Evolutionary conservation across 2,888 invertebrate species (phyloP).

Genomic region (Yponomeuta evonymella): DNA sequence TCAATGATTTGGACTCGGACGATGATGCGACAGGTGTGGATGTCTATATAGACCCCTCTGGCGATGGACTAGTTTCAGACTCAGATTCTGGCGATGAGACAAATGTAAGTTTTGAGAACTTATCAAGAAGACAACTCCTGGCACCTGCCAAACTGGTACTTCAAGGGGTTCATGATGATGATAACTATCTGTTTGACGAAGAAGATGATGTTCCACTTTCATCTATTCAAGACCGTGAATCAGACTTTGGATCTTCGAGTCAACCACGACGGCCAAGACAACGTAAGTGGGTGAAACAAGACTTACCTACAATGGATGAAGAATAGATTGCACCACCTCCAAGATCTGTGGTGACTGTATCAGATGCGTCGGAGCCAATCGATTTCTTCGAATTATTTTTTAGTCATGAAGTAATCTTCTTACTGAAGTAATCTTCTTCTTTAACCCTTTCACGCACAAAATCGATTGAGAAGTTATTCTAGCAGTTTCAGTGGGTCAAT

Average conservation of each 20-base stretch:
- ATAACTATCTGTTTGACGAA: neutral
- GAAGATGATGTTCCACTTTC: constrained; percentile 13
- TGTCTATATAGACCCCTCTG: neutral
- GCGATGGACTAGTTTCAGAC: constrained; percentile 21
- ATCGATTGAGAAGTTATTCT: too few species aligned
- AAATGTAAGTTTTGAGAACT: constrained; percentile 16
- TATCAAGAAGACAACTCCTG: constrained; percentile 13
- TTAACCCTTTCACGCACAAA: too few species aligned
- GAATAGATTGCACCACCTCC: too few species aligned
- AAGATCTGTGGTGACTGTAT: too few species aligned
- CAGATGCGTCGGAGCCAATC: too few species aligned
- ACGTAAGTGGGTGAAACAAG: constrained; percentile 13
- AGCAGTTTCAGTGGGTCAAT: too few species aligned
- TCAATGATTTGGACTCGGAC: too few species aligned
- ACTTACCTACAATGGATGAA: neutral
- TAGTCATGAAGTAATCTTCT: too few species aligned
- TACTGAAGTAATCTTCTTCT: too few species aligned
- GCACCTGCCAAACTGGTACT: neutral
- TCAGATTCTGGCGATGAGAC: constrained; percentile 20
- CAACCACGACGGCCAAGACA: constrained; percentile 12
- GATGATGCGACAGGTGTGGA: too few species aligned
- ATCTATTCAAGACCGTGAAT: constrained; percentile 10
- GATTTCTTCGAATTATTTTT: too few species aligned
- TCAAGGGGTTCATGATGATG: constrained; percentile 8
- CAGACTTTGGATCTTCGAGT: constrained; percentile 10